Evolutionary conservation across 2,797 vertebrate species (phyloP).

Genomic region (Poliocrania exsul): DNA sequence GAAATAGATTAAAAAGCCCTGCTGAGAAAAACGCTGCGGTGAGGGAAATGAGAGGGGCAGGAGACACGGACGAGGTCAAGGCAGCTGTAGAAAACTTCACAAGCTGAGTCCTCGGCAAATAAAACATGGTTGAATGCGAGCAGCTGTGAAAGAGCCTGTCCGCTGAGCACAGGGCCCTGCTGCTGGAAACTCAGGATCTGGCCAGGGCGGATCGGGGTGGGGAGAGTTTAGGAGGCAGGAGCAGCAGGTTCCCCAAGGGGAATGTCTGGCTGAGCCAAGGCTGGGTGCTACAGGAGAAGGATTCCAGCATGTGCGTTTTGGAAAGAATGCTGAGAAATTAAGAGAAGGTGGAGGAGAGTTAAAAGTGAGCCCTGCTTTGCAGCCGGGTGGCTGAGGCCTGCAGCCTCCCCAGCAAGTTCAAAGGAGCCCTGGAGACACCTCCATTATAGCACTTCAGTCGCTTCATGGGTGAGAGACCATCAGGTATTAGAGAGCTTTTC

Average conservation of each 20-base stretch:
- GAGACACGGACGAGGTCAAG: slow-evolving; percentile 54
- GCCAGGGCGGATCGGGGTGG: fast-evolving
- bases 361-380: not conserved
- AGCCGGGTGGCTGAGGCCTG: not conserved
- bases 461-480: not conserved
- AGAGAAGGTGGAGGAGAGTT: not conserved
- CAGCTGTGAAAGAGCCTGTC: not conserved
- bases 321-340: not conserved
- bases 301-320: not conserved
- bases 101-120: not conserved
- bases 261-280: fast-evolving
- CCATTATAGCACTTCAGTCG: not conserved
- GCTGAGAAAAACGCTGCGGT: slow-evolving; percentile 21
- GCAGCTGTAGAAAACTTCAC: slow-evolving; percentile 56
- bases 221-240: not conserved
- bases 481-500: not conserved
- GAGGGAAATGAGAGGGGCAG: slow-evolving; percentile 54
- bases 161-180: not conserved
- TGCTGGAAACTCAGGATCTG: not conserved
- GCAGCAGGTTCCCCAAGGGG: not conserved
- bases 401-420: not conserved
- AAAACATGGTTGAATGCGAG: not conserved
- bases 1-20: slow-evolving; percentile 68
- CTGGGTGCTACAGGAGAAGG: not conserved
- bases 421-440: not conserved